Conservation (phyloP, 2,888 invertebrate genomes). For the Epinotia brunnichana region DNA sequence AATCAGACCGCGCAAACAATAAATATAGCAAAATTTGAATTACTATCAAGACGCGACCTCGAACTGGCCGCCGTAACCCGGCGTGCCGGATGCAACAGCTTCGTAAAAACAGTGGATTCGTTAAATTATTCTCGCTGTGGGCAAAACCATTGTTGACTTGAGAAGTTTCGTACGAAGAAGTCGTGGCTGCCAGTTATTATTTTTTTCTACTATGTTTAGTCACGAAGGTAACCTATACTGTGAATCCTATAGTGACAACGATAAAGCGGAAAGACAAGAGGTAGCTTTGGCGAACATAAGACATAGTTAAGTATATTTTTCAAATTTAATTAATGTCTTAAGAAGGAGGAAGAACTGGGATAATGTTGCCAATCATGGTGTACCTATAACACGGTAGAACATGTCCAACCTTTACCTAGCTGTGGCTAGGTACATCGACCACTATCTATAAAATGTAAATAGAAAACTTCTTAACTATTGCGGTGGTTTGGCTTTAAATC, state of each 20-base stretch:
- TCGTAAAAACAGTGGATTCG: slow-evolving; percentile 39
- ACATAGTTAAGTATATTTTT: too few species aligned
- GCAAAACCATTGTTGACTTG: slow-evolving; percentile 30
- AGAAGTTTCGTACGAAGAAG: slow-evolving; percentile 12
- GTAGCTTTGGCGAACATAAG: too few species aligned
- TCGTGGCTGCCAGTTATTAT: background rate
- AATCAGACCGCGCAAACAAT: background rate
- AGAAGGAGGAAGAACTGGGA: too few species aligned
- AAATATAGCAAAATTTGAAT: slow-evolving; percentile 28
- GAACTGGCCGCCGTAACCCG: slow-evolving; percentile 30
- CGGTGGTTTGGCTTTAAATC: background rate
- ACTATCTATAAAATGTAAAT: background rate
- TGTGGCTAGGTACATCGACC: too few species aligned
- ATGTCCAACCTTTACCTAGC: too few species aligned
- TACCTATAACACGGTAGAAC: too few species aligned
- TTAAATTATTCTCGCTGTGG: slow-evolving; percentile 33
- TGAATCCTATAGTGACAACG: too few species aligned
- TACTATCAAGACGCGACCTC: slow-evolving; percentile 34
- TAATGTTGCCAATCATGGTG: too few species aligned
- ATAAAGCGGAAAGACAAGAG: too few species aligned
- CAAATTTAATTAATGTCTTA: too few species aligned
- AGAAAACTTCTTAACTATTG: background rate
- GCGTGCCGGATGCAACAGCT: slow-evolving; percentile 37
- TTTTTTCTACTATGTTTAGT: background rate
- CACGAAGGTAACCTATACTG: too few species aligned